Percentiles rank a stretch among this genome's conserved stretches.
phyloP scores from a whole-genome alignment of 53 echinoderm and acorn worm genomes.

The Zoroaster sp. region DNA sequence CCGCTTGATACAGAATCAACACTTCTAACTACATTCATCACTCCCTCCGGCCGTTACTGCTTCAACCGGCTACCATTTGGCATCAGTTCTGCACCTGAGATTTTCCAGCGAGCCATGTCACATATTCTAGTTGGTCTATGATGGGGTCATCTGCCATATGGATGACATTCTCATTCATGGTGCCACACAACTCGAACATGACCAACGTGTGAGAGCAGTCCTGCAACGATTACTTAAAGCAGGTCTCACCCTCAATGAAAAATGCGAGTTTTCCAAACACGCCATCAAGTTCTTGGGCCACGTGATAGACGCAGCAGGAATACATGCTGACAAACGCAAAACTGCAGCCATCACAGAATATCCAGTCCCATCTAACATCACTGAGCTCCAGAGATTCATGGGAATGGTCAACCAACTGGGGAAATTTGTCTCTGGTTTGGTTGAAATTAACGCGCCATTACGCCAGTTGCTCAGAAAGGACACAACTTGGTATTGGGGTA shows the following conservation, averaged over 20 bases:
- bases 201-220: constrained; percentile 23
- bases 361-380: constrained; percentile 40
- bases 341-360: constrained; percentile 41
- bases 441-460: constrained; percentile 33
- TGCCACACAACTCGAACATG: constrained; percentile 20
- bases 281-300: constrained; percentile 55
- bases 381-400: constrained; percentile 61
- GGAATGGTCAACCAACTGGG: constrained; percentile 73
- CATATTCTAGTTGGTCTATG: constrained; percentile 29
- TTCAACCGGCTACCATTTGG: constrained; percentile 70
- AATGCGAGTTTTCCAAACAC: constrained; percentile 5
- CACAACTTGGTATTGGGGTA: constrained; percentile 52
- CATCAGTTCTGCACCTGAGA: constrained; percentile 61
- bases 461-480: constrained; percentile 56
- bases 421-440: constrained; percentile 58
- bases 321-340: constrained; percentile 39
- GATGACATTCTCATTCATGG: constrained; percentile 72
- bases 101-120: constrained; percentile 25
- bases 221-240: constrained; percentile 14
- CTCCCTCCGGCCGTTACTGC: constrained; percentile 51
- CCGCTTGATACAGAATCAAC: constrained; percentile 31
- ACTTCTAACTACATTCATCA: constrained; percentile 62
- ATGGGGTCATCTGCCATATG: constrained; percentile 68
- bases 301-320: constrained; percentile 33
- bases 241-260: constrained; percentile 38